Conservation (phyloP, 2,113 vertebrate genomes). For the Phrynosoma platyrhinos region DNA sequence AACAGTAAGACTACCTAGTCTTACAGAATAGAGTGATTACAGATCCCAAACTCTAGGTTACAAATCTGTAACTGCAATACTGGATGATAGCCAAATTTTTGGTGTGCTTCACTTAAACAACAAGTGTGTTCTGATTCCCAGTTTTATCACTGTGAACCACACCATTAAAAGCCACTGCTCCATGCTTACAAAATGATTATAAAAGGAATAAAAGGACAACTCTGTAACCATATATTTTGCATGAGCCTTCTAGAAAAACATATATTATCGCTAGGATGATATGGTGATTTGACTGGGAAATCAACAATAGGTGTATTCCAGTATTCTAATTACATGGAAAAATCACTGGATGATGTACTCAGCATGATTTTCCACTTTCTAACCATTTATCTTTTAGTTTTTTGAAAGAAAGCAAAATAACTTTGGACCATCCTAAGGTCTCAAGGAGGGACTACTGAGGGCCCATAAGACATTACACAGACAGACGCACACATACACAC, state of each 20-base stretch:
- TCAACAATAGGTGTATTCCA: background rate
- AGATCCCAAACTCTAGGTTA: no score
- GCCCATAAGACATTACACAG: background rate
- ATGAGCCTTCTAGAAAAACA: background rate
- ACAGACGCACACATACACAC: no score
- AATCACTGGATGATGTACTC: background rate
- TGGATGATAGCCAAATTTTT: no score
- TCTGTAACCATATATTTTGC: background rate
- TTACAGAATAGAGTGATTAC: no score
- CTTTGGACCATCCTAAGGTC: background rate
- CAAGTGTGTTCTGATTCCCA: constrained; percentile 23
- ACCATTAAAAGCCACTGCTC: background rate
- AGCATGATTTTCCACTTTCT: background rate
- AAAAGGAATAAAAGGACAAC: background rate
- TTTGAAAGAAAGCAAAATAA: background rate
- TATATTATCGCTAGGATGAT: background rate
- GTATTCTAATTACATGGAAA: background rate
- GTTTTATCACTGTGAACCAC: constrained; percentile 22
- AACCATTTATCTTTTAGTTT: background rate
- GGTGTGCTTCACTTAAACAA: background rate
- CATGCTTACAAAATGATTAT: background rate
- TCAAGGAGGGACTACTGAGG: background rate
- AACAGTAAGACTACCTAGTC: no score
- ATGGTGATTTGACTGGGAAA: background rate
- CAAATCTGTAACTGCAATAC: no score